Base-by-base conservation (phyloP, 2,797 vertebrate genomes). In the Ciconia nigra region DNA sequence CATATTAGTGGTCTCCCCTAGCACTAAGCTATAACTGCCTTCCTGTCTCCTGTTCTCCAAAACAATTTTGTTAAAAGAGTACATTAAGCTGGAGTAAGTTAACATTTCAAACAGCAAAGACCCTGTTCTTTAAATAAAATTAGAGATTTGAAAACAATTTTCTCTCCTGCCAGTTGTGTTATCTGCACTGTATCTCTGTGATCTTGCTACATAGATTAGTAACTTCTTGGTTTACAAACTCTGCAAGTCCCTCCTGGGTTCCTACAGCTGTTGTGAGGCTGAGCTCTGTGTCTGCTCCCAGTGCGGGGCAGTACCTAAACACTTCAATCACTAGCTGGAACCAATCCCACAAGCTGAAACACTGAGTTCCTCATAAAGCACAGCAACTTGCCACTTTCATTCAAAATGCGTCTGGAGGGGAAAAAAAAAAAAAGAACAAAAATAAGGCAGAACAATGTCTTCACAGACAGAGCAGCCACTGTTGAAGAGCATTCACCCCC, bases 271-370 rank as follows among this genome's bases (percentile, higher is more conserved):
- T 21, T 65, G 29, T 21, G 39, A 55, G 24, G 49, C 26, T 47
- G n/a, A 55, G 47, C n/a, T 72, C 20, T 67, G 65, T 52, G 26
- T 24, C 81, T 37, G n/a, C 54, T 71, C 59, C 39, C 42, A 33
- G 1, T 1, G 6, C 0, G 0, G 29, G 84, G 51, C 73, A n/a
- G 24, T 10, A n/a, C 51, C 31, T 24, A 42, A 47, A 28, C 46
- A 19, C 65, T 46, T 31, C 33, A 19, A 5, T 21, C 1, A 0
- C 37, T 17, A 47, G 17, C 22, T 58, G 14, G 51, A 54, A 42
- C 46, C 51, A 51, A 17, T 7, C 26, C 52, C 33, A 31, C 6
- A 26, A 51, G 19, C 62, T 44, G 46, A 42, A 71, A 70, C n/a
- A 47, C 44, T 0, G 0, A 20, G 51, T 21, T 80, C 44, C n/a